A percentile compares a stretch with the other conserved stretches of the same genome.
These are phyloP conservation scores for Diorhabda elongata DNA, from an alignment of 1,140 invertebrate species.

Conservation along the genomic window DNA sequence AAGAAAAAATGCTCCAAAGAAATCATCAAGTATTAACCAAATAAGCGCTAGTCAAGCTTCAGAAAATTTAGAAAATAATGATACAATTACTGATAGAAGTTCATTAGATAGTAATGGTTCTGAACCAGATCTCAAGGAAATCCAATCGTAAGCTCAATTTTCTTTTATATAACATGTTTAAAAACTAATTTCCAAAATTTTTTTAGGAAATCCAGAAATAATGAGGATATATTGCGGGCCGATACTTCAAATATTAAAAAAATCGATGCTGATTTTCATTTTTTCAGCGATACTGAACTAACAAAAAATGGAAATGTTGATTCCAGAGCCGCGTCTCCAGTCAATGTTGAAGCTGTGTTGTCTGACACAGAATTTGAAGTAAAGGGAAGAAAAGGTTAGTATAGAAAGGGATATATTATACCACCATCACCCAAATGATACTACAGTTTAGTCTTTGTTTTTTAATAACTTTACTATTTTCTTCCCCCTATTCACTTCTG, in stretches of 20 bases:
- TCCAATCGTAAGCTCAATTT: conserved; percentile 29
- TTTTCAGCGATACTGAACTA: conserved; percentile 89
- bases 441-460: no score
- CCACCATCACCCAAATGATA: no score
- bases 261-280: conserved; percentile 68
- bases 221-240: background rate
- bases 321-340: conserved; percentile 41
- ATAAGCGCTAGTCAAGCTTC: conserved; percentile 19
- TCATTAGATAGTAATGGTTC: conserved; percentile 44
- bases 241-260: conserved; percentile 28
- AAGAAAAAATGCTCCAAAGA: conserved; percentile 69
- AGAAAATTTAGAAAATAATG: conserved; percentile 31
- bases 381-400: conserved; percentile 58
- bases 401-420: background rate
- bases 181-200: background rate
- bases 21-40: conserved; percentile 52
- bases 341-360: conserved; percentile 64
- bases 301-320: conserved; percentile 63
- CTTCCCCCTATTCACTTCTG: no score
- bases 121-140: conserved; percentile 41
- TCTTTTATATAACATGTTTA: no score
- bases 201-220: conserved; percentile 10
- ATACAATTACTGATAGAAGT: conserved; percentile 42
- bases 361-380: conserved; percentile 93
- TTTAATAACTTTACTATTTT: no score